Conservation (phyloP, 1,140 invertebrate species). For the Aphaenogaster ashmeadi region DNA sequence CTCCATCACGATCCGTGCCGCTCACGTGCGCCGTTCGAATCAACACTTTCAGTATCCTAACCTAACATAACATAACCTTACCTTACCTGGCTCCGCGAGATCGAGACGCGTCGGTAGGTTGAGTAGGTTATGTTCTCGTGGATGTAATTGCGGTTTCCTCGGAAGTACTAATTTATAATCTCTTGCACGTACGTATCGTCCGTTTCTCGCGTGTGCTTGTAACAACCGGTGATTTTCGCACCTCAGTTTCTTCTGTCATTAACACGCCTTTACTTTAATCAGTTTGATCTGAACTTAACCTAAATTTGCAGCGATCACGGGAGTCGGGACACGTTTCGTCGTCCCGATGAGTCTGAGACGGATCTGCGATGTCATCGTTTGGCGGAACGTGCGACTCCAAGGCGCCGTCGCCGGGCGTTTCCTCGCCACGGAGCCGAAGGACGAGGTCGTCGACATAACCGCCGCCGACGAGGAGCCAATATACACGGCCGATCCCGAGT, state of each 20-base stretch:
- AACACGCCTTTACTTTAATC: neutral
- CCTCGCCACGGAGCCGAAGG: neutral
- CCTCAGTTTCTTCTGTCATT: neutral
- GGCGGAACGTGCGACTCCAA: neutral
- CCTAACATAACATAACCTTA: neutral
- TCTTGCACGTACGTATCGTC: neutral
- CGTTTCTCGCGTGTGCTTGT: neutral
- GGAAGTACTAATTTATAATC: neutral
- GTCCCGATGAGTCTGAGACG: conserved; percentile 28
- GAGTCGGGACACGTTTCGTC: neutral
- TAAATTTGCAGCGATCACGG: neutral
- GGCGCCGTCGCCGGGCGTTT: neutral
- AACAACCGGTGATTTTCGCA: neutral
- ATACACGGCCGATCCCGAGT: conserved; percentile 61
- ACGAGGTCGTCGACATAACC: conserved; percentile 61
- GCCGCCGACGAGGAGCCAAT: conserved; percentile 69
- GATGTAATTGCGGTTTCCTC: neutral
- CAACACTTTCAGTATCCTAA: neutral
- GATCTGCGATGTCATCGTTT: neutral
- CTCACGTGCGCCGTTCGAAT: neutral
- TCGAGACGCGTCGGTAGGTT: too few relatives aligned
- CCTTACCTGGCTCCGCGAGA: too few relatives aligned
- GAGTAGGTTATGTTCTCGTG: neutral
- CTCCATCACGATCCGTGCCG: conserved; percentile 67
- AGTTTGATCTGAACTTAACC: neutral